Evolutionary conservation across 2,113 vertebrate genomes (phyloP), one percentile per base, ranked within the genome.

Genomic region (Ailuropoda melanoleuca): DNA sequence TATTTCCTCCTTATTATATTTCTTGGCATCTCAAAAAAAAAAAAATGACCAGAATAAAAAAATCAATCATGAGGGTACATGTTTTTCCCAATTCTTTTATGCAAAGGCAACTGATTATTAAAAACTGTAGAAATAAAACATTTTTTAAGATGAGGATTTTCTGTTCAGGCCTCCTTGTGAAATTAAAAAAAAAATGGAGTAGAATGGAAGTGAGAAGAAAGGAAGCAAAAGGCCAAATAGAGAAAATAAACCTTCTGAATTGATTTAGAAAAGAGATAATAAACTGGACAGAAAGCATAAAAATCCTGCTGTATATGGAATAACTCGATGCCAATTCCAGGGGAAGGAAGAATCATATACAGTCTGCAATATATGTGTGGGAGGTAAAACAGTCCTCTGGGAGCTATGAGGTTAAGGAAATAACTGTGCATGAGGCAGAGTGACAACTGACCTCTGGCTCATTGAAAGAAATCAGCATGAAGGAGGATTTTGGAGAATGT

Each of bases 391-490:
- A 13, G 18, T 75, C 92, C 74, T 77, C 70, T 10, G 66, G 83
- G 83, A 96, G 39, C 72, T 39, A 34, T 11, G 39, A 96, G 84
- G 96, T 96, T 95, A 96, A 90, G 88, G 48, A 88, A 97, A 93
- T 72, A 89, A 78, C 74, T 84, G 50, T 55, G 62, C n/a, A 11
- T 37, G 31, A 96, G 24, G 48, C 75, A 15, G 15, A 85, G 78
- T 86, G 83, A 78, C 95, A 88, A 70, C 62, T 90, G 88, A 90
- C 92, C 87, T 95, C 75, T 48, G 78, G 87, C 93, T 94, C 90
- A 37, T 53, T 75, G 92, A 96, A 90, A 92, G 83, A 96, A 97
- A 93, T 97, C 89, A 96, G 74, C 78, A 96, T 50, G 85, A 92
- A 96, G 80, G 62, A 95, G 50, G 60, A 53, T 37, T 74, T 37